phyloP scores from a whole-genome alignment of 2,797 vertebrate species.

The Microctenopoma steveboyesi region DNA sequence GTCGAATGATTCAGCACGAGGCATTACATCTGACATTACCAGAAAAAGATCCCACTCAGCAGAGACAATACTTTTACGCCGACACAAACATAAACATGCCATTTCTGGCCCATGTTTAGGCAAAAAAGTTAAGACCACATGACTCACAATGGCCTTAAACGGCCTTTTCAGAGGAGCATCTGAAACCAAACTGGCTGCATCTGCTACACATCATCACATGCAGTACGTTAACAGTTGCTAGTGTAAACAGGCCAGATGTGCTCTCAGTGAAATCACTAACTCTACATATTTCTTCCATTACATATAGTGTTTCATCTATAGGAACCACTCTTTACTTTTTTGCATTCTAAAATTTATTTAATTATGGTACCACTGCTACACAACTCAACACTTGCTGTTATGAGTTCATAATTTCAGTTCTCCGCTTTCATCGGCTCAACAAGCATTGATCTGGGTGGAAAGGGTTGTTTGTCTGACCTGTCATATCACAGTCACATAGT shows the following conservation, averaged over 20 bases:
- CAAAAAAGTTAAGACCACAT: slow-evolving; percentile 20
- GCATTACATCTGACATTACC: slow-evolving; percentile 43
- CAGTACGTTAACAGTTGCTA: neutral
- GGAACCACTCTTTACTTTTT: neutral
- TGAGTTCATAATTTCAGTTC: neutral
- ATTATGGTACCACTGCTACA: no score
- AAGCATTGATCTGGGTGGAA: neutral
- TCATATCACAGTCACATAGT: neutral
- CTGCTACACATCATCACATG: neutral
- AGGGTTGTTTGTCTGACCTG: slow-evolving; percentile 22
- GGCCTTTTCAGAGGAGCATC: neutral
- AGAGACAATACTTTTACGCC: slow-evolving; percentile 47
- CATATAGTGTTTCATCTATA: no score
- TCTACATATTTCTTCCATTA: neutral
- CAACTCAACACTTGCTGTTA: neutral
- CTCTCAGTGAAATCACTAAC: neutral
- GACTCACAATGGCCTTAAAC: slow-evolving; percentile 24
- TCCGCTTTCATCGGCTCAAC: slow-evolving; percentile 8
- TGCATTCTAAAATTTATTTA: no score
- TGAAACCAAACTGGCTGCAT: neutral
- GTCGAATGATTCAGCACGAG: slow-evolving; percentile 7
- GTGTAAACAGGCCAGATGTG: neutral
- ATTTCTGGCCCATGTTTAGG: slow-evolving; percentile 34
- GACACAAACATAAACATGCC: slow-evolving; percentile 59
- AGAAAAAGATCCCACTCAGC: slow-evolving; percentile 52